Evolutionary conservation across 1,140 invertebrate genomes (phyloP).

Genomic region (Eupeodes corollae): DNA sequence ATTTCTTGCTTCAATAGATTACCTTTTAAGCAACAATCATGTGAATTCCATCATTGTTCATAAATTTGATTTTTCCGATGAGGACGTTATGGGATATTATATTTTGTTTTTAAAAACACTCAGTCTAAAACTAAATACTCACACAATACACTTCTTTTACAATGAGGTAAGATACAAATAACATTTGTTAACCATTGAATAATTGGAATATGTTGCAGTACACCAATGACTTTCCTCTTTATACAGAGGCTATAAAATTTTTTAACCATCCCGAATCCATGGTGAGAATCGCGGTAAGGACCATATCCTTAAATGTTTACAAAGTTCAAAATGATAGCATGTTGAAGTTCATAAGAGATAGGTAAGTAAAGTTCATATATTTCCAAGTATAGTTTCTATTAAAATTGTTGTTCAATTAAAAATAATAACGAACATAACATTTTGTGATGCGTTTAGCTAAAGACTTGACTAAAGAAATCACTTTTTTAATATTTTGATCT

Average conservation of each 20-base stretch:
- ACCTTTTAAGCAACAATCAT: slow-evolving; percentile 97
- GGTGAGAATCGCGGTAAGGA: slow-evolving; percentile 96
- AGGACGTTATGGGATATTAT: slow-evolving; percentile 99
- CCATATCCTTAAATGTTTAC: slow-evolving; percentile 95
- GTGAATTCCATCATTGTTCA: slow-evolving; percentile 99
- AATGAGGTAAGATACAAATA: slow-evolving; percentile 55
- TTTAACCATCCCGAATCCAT: slow-evolving; percentile 98
- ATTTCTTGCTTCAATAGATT: slow-evolving; percentile 63
- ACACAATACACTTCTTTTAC: slow-evolving; percentile 99
- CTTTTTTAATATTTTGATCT: too few species aligned
- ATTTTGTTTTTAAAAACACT: slow-evolving; percentile 98
- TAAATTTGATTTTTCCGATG: slow-evolving; percentile 99
- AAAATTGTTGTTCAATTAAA: too few species aligned
- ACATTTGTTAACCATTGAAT: neutral
- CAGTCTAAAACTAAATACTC: slow-evolving; percentile 94
- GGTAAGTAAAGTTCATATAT: slow-evolving; percentile 37
- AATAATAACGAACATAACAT: too few species aligned
- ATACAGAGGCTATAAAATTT: slow-evolving; percentile 98
- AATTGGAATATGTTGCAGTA: slow-evolving; percentile 52
- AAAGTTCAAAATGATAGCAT: slow-evolving; percentile 90
- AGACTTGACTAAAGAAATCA: too few species aligned
- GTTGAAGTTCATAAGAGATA: slow-evolving; percentile 89
- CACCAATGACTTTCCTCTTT: slow-evolving; percentile 97
- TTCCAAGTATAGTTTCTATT: too few species aligned
- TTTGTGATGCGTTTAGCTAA: too few species aligned